Base-by-base conservation (phyloP, 2,888 invertebrate genomes). In the Nymphalis polychloros region DNA sequence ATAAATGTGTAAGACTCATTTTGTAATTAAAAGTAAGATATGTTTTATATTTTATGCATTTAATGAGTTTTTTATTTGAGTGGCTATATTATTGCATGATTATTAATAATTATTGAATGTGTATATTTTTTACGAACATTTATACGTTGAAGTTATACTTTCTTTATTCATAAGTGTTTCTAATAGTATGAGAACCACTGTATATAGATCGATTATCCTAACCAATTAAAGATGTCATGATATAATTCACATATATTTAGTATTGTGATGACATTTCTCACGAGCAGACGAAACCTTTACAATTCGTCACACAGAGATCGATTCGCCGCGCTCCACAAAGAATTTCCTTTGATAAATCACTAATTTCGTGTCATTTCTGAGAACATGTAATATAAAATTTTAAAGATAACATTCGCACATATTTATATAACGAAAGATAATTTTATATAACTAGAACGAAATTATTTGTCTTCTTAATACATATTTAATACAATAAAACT, bases 271-370 rank as follows among this genome's bases (percentile, higher is more conserved):
- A 55, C 41, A 57, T 57, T 57, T 57, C 57, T n/a, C 35, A 57
- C 35, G 19, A 31, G 46, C 7, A 41, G 41, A 57, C 46, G 41
- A 63, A 63, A 55, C 55, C 2, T 41, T n/a, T 49, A 63, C 17
- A 57, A 60, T 65, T 53, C 65, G 60, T 59, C 50, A 60, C 60
- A 52, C 41, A 41, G 41, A 19, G 19, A 47, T 27, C 59, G 46
- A 65, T 65, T 65, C 59, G 59, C 23, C 65, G 50, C 52, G 50
- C 55, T n/a, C 47, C 47, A 41, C 46, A 27, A 52, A 47, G 52
- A 59, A 53, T 65, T 65, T 60, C 47, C 60, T 65, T 65, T 65
- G 52, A 65, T 60, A 31, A 59, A 27, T 59, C 19, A 13, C 27
- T 52, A 60, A 65, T 52, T 19, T 57, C 46, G 6, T 46, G 31